A percentile compares a stretch with the other conserved stretches of the same genome.
These are phyloP conservation scores for Nyctibius grandis DNA, from an alignment of 2,797 vertebrate genomes.

Conservation along the genomic window DNA sequence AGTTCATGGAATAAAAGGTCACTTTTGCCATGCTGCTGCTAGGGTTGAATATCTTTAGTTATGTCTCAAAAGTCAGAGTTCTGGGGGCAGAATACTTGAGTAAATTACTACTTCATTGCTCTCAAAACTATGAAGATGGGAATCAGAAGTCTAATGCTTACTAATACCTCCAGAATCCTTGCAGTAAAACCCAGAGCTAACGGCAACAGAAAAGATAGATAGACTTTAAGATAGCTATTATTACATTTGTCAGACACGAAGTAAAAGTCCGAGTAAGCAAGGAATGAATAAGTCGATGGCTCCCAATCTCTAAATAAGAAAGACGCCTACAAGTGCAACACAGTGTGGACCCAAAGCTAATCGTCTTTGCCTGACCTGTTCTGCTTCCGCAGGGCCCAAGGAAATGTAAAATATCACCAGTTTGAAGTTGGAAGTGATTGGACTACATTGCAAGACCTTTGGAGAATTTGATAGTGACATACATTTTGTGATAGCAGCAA, in stretches of 20 bases:
- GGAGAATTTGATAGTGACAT: background rate
- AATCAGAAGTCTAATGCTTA: background rate
- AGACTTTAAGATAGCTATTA: background rate
- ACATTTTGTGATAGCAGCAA: background rate
- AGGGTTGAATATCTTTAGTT: background rate
- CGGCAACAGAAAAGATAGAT: background rate
- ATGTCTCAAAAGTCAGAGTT: background rate
- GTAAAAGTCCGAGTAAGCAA: background rate
- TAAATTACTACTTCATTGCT: background rate
- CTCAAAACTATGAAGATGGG: background rate
- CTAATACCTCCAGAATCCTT: background rate
- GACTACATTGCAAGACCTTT: accelerated
- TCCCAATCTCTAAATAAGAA: background rate
- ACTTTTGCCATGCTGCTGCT: background rate
- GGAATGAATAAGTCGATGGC: accelerated
- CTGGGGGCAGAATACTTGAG: background rate
- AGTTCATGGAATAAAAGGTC: background rate
- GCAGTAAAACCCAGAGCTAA: background rate
- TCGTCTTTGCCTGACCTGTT: background rate
- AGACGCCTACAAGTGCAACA: background rate
- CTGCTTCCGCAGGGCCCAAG: background rate
- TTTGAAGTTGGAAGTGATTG: background rate
- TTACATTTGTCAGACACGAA: background rate
- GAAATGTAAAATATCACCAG: background rate
- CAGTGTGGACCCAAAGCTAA: background rate